Conservation (phyloP, 2,797 vertebrate species). For the Pseudocheirus occidentalis region DNA sequence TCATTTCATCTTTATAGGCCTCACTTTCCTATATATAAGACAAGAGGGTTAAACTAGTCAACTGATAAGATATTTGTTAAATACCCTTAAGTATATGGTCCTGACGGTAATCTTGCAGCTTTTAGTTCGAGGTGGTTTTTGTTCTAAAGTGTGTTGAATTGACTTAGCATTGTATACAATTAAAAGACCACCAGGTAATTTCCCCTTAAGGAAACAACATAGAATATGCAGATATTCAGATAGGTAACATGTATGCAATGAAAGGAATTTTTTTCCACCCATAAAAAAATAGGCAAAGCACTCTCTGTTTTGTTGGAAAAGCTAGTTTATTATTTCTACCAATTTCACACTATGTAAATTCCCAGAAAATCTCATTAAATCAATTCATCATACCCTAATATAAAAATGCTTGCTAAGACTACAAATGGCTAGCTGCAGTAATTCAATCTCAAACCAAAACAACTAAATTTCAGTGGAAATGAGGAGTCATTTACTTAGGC, state of each 20-base stretch:
- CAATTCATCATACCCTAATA: conserved; percentile 23
- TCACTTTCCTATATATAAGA: background rate
- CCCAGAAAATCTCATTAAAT: conserved; percentile 26
- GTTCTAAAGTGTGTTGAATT: background rate
- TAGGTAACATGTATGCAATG: background rate
- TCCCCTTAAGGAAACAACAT: background rate
- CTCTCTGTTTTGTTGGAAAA: background rate
- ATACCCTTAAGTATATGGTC: background rate
- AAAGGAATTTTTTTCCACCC: background rate
- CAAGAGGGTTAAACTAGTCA: background rate
- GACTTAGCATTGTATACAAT: background rate
- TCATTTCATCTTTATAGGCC: background rate
- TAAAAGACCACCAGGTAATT: background rate
- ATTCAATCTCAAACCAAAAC: conserved; percentile 14
- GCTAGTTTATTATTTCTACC: conserved; percentile 6
- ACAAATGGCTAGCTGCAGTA: background rate
- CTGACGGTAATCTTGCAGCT: background rate
- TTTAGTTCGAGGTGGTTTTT: background rate
- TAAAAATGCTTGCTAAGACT: background rate
- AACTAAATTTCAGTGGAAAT: background rate
- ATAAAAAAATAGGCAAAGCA: background rate
- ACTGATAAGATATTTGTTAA: background rate
- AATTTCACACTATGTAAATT: conserved; percentile 1
- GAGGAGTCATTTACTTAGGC: conserved; percentile 30
- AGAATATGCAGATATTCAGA: background rate